Conservation (phyloP, 2,888 invertebrate genomes). For the Ferrisia virgata region DNA sequence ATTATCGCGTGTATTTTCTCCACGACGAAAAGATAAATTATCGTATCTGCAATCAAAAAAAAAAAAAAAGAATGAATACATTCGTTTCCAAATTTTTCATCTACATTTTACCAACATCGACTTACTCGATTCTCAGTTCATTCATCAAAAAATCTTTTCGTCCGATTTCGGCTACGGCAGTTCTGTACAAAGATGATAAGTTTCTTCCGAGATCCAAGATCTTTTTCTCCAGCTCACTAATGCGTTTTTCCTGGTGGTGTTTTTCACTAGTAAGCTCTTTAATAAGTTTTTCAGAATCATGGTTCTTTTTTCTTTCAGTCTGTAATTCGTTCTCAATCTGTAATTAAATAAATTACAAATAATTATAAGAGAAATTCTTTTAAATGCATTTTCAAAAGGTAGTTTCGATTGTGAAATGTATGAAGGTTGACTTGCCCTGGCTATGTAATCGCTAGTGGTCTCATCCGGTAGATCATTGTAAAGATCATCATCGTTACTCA, state of each 20-base stretch:
- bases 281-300: background rate
- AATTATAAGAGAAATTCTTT: background rate
- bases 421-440: background rate
- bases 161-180: conserved; percentile 45
- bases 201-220: conserved; percentile 20
- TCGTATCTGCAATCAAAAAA: background rate
- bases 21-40: background rate
- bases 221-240: background rate
- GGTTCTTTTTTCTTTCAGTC: background rate
- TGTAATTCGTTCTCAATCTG: background rate
- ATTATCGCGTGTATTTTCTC: background rate
- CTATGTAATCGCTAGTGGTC: background rate
- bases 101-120: background rate
- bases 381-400: background rate
- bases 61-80: background rate
- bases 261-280: background rate
- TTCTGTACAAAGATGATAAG: conserved; percentile 46
- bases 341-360: background rate
- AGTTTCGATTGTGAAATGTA: background rate
- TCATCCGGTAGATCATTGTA: background rate
- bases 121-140: conserved; percentile 43
- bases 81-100: background rate
- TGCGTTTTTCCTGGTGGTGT: background rate
- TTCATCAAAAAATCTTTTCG: conserved; percentile 45
- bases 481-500: background rate